phyloP scores from a whole-genome alignment of 2,797 vertebrate genomes.

The Diceros bicornis region DNA sequence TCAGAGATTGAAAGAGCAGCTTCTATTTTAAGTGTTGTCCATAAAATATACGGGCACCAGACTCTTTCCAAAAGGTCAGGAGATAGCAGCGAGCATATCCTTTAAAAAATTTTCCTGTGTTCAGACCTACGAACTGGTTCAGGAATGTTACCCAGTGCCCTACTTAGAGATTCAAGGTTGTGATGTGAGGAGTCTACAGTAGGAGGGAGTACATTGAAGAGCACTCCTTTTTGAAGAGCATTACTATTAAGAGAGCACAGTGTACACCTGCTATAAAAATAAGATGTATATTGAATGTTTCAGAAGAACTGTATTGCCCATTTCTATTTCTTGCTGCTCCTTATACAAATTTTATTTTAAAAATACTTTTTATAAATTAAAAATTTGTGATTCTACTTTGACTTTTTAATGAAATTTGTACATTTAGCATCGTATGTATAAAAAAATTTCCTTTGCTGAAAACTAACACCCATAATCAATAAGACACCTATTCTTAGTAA shows the following conservation, averaged over 20 bases:
- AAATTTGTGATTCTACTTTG: background rate
- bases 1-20: background rate
- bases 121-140: background rate
- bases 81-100: background rate
- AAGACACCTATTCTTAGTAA: background rate
- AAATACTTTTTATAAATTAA: background rate
- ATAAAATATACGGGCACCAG: background rate
- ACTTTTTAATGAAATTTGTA: background rate
- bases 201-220: background rate
- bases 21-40: background rate
- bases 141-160: background rate
- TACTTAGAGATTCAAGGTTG: background rate
- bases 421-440: background rate
- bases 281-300: background rate
- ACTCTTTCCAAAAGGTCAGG: background rate
- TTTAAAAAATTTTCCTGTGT: background rate
- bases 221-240: background rate
- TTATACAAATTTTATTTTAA: background rate
- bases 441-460: background rate
- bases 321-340: background rate
- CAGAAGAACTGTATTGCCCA: background rate
- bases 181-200: background rate
- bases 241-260: background rate
- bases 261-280: background rate
- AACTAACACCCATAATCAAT: background rate